These are phyloP conservation scores for Chrysochloris asiatica DNA, from an alignment of 2,113 vertebrate genomes.

Conservation along the genomic window DNA sequence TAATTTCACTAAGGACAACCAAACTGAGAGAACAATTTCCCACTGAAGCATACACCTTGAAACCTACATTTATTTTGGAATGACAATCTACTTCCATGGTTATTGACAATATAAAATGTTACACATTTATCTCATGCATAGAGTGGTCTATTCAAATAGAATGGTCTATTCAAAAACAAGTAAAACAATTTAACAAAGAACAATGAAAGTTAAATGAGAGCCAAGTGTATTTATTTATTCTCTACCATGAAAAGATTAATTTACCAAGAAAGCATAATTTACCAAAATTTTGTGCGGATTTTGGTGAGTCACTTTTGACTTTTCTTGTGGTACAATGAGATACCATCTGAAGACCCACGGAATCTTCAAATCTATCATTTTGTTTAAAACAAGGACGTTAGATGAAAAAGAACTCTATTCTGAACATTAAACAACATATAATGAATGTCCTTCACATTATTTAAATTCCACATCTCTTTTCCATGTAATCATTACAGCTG, in stretches of 20 bases:
- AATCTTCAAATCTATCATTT: conserved; percentile 89
- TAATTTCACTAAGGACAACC: neutral
- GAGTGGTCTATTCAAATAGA: neutral
- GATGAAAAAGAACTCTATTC: neutral
- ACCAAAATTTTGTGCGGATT: conserved; percentile 92
- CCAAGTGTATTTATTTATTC: neutral
- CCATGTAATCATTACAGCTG: neutral
- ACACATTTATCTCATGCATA: conserved; percentile 12
- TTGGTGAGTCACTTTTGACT: conserved; percentile 90
- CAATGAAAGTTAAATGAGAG: neutral
- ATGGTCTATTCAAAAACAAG: conserved; percentile 21
- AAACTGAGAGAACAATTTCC: neutral
- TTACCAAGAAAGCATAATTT: conserved; percentile 77
- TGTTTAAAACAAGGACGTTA: conserved; percentile 68
- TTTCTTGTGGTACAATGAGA: conserved; percentile 82
- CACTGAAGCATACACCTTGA: neutral
- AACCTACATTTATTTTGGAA: too few relatives aligned
- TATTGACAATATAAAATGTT: conserved; percentile 18
- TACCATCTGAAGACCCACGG: conserved; percentile 91
- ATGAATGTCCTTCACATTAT: neutral
- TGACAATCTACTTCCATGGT: neutral
- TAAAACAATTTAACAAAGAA: neutral
- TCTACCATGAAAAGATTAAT: conserved; percentile 36
- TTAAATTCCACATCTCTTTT: neutral
- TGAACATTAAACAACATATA: neutral